Percentiles rank a stretch among this genome's conserved stretches.
Evolutionary conservation across 2,113 vertebrate species (phyloP).

Genomic region (Pongo abelii): DNA sequence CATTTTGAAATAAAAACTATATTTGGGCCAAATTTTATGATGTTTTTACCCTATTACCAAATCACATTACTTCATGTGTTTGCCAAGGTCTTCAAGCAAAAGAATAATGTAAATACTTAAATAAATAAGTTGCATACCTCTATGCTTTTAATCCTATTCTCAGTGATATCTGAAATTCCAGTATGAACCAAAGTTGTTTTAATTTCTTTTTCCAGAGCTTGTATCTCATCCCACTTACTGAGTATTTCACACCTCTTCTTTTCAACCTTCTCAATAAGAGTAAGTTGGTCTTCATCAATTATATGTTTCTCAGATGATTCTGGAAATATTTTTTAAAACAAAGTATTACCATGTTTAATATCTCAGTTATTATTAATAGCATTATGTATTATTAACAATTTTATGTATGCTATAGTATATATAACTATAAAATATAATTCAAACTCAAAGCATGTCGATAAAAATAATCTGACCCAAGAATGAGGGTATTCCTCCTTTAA

Average conservation of each 20-base stretch:
- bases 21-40: not conserved
- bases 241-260: conserved; percentile 81
- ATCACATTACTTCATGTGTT: not conserved
- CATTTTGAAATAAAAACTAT: not conserved
- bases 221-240: conserved; percentile 80
- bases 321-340: conserved; percentile 59
- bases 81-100: not conserved
- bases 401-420: not conserved
- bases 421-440: not conserved
- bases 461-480: not conserved
- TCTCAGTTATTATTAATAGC: not conserved
- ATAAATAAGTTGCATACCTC: conserved; percentile 66
- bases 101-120: not conserved
- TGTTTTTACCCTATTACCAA: not conserved
- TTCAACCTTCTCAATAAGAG: conserved; percentile 69
- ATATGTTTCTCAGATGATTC: conserved; percentile 30
- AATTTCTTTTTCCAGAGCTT: conserved; percentile 80
- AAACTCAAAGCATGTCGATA: not conserved
- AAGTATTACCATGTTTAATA: not conserved
- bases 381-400: not conserved
- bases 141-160: conserved; percentile 78
- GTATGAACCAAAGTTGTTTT: conserved; percentile 78
- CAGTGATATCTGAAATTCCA: conserved; percentile 16
- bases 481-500: too few relatives aligned
- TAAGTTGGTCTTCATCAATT: not conserved